Base-by-base conservation (phyloP, 2,113 vertebrate species). In the Irena cyanogastra region DNA sequence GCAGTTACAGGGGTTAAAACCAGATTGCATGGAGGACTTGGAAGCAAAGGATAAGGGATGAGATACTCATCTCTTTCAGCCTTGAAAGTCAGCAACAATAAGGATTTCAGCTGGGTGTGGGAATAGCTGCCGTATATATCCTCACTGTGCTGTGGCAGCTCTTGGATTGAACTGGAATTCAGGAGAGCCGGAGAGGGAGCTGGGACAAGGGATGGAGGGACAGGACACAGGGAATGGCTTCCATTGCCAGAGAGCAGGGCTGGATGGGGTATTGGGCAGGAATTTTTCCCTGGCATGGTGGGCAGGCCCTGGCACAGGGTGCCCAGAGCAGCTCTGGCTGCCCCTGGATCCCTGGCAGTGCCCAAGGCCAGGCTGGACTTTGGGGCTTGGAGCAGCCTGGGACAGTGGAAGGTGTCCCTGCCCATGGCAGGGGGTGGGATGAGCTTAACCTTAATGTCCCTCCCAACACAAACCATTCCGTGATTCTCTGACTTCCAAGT, bases 311-410 rank as follows among this genome's bases (percentile, higher is more conserved):
- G 83, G 83, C 13, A n/a, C 41, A 79, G 57, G n/a, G 5, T 69
- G 45, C 64, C 54, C 64, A 53, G 64, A 69, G 84, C 1, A 87
- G 84, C 74, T 70, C 64, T 2, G 84, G 64, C 74, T 70, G 56
- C 24, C 49, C 56, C 65, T 77, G 72, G 33, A 54, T 79, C 85
- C 65, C 65, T 63, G 75, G 65, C 0, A 71, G 17, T 80, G 35
- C 0, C 56, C 57, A 18, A 64, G 13, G 21, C 65, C 66, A 56
- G 72, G 27, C 0, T 77, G 83, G 52, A 35, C 19, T 9, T 0
- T 33, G 8, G 61, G 52, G 31, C 31, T 87, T 10, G 57, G 66
- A 72, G 21, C 50, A 71, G 5, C 42, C 35, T 64, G 75, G 57
- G 30, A 21, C 0, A 4, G 49, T 31, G 39, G 47, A 0, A 61